Evolutionary conservation across 2,888 invertebrate species (phyloP), one percentile per base, ranked within the genome.

Genomic region (Caenorhabditis drosophilae): DNA sequence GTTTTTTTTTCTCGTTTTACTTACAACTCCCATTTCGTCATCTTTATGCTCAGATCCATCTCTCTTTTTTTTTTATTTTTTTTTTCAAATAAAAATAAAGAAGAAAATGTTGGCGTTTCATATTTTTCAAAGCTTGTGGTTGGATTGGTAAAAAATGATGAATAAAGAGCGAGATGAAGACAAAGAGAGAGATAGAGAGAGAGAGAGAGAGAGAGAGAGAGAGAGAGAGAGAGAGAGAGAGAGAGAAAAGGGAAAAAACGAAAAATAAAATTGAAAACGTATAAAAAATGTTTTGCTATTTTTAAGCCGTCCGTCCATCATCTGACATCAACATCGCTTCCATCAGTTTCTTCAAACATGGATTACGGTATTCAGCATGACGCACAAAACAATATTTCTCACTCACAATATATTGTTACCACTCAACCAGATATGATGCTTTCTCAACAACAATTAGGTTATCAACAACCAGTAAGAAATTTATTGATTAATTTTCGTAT

Each of bases 271-370:
- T n/a, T 36, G 16, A 36, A 36, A n/a, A n/a, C n/a, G n/a, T n/a
- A n/a, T n/a, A n/a, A n/a, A n/a, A n/a, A n/a, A n/a, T n/a, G n/a
- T 4, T 36, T n/a, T 36, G 7, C 6, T 44, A 20, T 35, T 40
- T 53, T 73, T 26, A 62, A 76, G 76, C 76, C 76, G 11, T 72
- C 76, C 7, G 74, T 76, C 1, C 76, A 76, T 45, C 76, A 76
- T 41, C 53, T 75, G 40, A 50, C 70, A 7, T 72, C 75, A 18
- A 62, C 71, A 4, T 64, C 72, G 1, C 41, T 74, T 18, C 67
- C 73, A 12, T 71, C 73, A 0, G 73, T 70, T 2, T 69, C 70
- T 7, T 54, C 67, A 0, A 68, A 53, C 22, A 73, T 70, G 67
- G 73, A 73, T 25, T 73, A 73, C 18, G 41, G 48, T 20, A 51